Base-by-base conservation (phyloP, 2,113 vertebrate species). In the Datnioides undecimradiatus region DNA sequence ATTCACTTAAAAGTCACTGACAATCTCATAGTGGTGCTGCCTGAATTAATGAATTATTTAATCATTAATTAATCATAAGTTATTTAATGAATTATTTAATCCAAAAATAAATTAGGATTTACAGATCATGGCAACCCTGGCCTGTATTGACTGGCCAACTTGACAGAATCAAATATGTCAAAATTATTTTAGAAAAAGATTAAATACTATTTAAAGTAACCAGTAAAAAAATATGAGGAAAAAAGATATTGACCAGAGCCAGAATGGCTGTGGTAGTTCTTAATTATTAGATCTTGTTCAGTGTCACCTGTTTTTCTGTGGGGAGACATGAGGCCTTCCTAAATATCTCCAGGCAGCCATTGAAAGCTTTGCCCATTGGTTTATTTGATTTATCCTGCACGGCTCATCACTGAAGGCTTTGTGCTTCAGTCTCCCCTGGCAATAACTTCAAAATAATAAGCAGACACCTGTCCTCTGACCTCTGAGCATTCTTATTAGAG, bases 381-480 rank as follows among this genome's bases (percentile, higher is more conserved):
- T 19, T 3, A 27, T 52, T 38, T 72, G 27, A 36, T 72, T 55
- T n/a, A 54, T 40, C 25, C 36, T 34, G 62, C 52, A 17, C 27
- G 21, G 0, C 41, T 66, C 52, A 21, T 31, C 31, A 29, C 1
- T 41, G 5, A 49, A 51, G 46, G 23, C 12, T 41, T 12, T 4
- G 29, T 38, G 16, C 21, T 43, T 23, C 43, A 13, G 7, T 62
- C 19, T 55, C n/a, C 36, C 6, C 40, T 27, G 59, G 34, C 52
- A 43, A 21, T 43, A 43, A 52, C n/a, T 45, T 21, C 8, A 23
- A 54, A 33, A 73, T 58, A 65, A 59, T 41, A 48, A 64, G 49
- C 27, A 52, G 38, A 45, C 52, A 73, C 6, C 31, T 66, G 45
- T 46, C 41, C 31, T 52, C 43, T 54, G 64, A 48, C 49, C 69